A percentile compares a stretch with the other conserved stretches of the same genome.
phyloP scores from a whole-genome alignment of 2,888 invertebrate genomes.

The Argyresthia goedartella region DNA sequence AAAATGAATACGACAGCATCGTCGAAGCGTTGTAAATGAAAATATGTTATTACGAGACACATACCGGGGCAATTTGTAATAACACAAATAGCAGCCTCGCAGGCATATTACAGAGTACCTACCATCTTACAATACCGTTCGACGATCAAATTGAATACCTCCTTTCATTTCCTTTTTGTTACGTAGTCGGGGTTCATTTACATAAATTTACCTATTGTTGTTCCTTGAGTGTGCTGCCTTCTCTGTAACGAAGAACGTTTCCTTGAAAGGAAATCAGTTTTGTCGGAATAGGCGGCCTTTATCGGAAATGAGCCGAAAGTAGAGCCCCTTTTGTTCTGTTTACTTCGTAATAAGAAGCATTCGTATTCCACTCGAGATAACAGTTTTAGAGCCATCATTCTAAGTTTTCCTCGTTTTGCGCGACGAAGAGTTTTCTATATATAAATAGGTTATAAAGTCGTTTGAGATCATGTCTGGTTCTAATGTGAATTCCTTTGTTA shows the following conservation, averaged over 20 bases:
- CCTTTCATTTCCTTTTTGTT: constrained; percentile 63
- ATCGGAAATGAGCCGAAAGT: constrained; percentile 67
- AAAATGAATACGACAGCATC: no score
- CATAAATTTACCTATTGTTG: constrained; percentile 69
- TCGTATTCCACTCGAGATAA: background rate
- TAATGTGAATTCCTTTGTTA: no score
- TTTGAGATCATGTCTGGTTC: no score
- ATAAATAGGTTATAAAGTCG: background rate
- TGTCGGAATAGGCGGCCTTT: constrained; percentile 48
- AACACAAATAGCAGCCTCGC: constrained; percentile 3
- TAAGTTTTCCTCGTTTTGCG: background rate
- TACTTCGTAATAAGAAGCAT: background rate
- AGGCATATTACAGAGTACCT: constrained; percentile 40
- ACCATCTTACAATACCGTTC: constrained; percentile 33
- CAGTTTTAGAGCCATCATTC: background rate
- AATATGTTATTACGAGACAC: background rate
- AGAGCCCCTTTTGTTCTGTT: constrained; percentile 55
- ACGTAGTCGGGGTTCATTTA: constrained; percentile 57
- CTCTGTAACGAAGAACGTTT: constrained; percentile 24
- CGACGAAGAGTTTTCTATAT: background rate
- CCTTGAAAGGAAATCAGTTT: constrained; percentile 49
- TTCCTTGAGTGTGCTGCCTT: constrained; percentile 42
- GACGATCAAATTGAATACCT: constrained; percentile 47
- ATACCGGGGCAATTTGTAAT: constrained; percentile 2
- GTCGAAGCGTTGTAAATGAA: background rate